Conservation (phyloP, 2,797 vertebrate species). For the Epinephelus malabaricus region DNA sequence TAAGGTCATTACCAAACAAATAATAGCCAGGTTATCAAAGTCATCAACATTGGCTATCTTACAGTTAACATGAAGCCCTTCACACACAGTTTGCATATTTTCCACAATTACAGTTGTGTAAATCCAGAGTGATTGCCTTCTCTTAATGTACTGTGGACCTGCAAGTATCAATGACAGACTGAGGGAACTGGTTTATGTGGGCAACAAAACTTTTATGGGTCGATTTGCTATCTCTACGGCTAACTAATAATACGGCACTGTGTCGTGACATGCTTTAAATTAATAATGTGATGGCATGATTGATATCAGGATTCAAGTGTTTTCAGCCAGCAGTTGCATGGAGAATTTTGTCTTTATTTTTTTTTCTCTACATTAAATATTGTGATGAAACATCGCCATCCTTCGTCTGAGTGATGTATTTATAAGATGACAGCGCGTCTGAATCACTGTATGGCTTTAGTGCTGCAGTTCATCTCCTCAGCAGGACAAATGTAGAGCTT, state of each 20-base stretch:
- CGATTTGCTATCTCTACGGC: constrained; percentile 22
- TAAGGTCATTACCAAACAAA: constrained; percentile 75
- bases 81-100: constrained; percentile 87
- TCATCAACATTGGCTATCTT: constrained; percentile 71
- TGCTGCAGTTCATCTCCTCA: constrained; percentile 44
- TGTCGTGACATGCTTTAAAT: constrained; percentile 21
- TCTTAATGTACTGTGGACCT: constrained; percentile 58
- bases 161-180: constrained; percentile 35
- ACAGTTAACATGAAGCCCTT: constrained; percentile 85
- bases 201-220: constrained; percentile 24
- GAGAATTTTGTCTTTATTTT: not conserved
- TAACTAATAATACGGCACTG: constrained; percentile 30
- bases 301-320: constrained; percentile 38
- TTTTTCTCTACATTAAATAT: constrained; percentile 9
- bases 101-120: constrained; percentile 77
- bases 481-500: constrained; percentile 25
- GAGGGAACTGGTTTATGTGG: constrained; percentile 29
- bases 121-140: constrained; percentile 76
- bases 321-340: not conserved
- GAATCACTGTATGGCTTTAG: constrained; percentile 72
- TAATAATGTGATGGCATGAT: constrained; percentile 18
- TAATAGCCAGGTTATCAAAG: constrained; percentile 75
- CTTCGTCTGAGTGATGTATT: constrained; percentile 42
- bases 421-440: constrained; percentile 23
- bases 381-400: not conserved